These are phyloP conservation scores for Nothobranchius furzeri DNA, from an alignment of 2,113 vertebrate genomes.

Conservation along the genomic window DNA sequence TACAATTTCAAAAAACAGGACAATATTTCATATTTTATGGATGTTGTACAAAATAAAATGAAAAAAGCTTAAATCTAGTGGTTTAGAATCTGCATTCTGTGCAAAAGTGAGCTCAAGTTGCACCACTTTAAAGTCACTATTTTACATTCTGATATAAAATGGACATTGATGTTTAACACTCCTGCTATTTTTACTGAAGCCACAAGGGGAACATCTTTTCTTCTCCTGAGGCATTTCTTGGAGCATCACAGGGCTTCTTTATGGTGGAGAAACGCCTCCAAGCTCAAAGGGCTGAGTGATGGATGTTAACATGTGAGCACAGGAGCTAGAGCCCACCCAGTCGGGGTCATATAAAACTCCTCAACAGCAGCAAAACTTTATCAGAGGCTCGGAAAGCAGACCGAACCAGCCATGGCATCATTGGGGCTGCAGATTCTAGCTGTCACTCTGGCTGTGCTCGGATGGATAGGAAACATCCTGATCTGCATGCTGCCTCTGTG, in stretches of 20 bases:
- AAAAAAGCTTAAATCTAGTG: too few relatives aligned
- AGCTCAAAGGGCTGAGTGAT: slow-evolving; percentile 54
- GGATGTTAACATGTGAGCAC: slow-evolving; percentile 40
- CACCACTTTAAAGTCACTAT: too few relatives aligned
- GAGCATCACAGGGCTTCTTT: slow-evolving; percentile 44
- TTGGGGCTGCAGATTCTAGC: slow-evolving; percentile 89
- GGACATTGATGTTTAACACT: too few relatives aligned
- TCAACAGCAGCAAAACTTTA: slow-evolving; percentile 6
- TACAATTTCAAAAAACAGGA: too few relatives aligned
- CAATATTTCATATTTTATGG: too few relatives aligned
- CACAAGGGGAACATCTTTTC: too few relatives aligned
- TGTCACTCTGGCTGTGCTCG: slow-evolving; percentile 81
- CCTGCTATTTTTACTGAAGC: too few relatives aligned
- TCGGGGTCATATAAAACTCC: slow-evolving; percentile 47
- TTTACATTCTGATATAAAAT: too few relatives aligned
- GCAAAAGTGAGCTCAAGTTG: not conserved
- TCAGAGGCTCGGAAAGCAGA: not conserved
- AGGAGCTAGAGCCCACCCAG: slow-evolving; percentile 62
- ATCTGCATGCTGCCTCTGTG: slow-evolving; percentile 89
- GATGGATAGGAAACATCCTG: slow-evolving; percentile 86
- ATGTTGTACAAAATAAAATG: too few relatives aligned
- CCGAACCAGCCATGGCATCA: slow-evolving; percentile 73
- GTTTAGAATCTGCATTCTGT: not conserved
- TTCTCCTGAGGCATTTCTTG: not conserved
- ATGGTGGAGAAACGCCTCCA: slow-evolving; percentile 29